These are phyloP conservation scores for Notoglanidium macrostoma DNA, from an alignment of 2,797 vertebrate species.

Conservation along the genomic window DNA sequence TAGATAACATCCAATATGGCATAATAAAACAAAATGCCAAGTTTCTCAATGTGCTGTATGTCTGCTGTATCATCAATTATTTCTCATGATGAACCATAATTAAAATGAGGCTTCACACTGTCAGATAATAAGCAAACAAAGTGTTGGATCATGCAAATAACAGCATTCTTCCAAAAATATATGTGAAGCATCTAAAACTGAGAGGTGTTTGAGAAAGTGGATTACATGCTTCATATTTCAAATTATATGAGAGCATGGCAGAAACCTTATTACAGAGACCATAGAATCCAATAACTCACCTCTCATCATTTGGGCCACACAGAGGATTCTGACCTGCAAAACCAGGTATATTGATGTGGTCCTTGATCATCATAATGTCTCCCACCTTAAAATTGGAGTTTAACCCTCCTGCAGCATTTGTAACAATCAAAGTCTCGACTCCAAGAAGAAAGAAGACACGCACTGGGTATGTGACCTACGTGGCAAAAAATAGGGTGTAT, in stretches of 20 bases:
- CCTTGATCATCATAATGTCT: conserved; percentile 86
- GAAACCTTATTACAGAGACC: neutral
- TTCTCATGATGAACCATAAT: neutral
- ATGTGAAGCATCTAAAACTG: neutral
- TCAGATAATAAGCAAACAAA: neutral
- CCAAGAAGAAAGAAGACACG: conserved; percentile 83
- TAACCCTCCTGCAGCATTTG: conserved; percentile 83
- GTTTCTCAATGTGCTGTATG: neutral
- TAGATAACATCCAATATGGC: neutral
- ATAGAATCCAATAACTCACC: conserved; percentile 59
- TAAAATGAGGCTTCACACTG: neutral
- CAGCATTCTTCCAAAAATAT: neutral
- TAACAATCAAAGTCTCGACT: conserved; percentile 81
- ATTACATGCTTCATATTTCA: neutral
- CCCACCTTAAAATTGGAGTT: conserved; percentile 74
- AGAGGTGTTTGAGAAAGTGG: neutral
- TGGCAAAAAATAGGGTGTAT: conserved; percentile 6
- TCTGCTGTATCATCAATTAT: neutral
- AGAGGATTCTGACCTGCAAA: conserved; percentile 77
- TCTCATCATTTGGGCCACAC: conserved; percentile 73
- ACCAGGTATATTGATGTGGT: conserved; percentile 84
- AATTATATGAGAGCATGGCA: neutral
- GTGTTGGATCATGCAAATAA: neutral
- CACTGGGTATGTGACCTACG: conserved; percentile 81
- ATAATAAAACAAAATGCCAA: neutral